These are phyloP conservation scores for Drosophila novamexicana DNA, from an alignment of 1,140 invertebrate genomes.

Conservation along the genomic window DNA sequence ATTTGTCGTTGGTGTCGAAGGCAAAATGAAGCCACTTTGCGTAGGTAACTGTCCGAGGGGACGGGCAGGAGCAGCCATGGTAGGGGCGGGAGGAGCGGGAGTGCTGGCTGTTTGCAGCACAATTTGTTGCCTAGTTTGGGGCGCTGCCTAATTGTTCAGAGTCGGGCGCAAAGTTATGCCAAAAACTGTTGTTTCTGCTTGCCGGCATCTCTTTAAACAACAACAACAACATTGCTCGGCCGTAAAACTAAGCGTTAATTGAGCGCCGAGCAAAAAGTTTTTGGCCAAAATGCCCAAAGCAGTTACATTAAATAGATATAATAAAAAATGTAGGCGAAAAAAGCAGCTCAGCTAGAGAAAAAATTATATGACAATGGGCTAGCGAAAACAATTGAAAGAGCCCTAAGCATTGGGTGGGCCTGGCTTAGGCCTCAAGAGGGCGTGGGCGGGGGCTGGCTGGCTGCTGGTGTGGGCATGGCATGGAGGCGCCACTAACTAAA, in stretches of 20 bases:
- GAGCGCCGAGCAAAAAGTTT: constrained; percentile 45
- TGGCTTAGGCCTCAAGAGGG: background rate
- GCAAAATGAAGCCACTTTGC: constrained; percentile 70
- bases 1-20: constrained; percentile 22
- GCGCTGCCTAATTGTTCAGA: constrained; percentile 25
- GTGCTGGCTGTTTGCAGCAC: background rate
- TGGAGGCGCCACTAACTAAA: constrained; percentile 52
- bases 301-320: constrained; percentile 51
- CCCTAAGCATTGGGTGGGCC: constrained; percentile 32
- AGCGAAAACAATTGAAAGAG: constrained; percentile 53
- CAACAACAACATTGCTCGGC: constrained; percentile 25
- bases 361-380: constrained; percentile 53
- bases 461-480: background rate
- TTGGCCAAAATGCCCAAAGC: constrained; percentile 37
- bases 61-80: constrained; percentile 1
- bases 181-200: constrained; percentile 54
- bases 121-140: constrained; percentile 23
- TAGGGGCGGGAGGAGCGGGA: background rate
- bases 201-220: constrained; percentile 36
- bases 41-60: constrained; percentile 1
- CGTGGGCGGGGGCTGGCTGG: background rate
- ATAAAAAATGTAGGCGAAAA: background rate
- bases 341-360: constrained; percentile 15
- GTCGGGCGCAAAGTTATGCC: constrained; percentile 22
- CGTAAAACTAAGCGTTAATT: constrained; percentile 54